Evolutionary conservation across 2,888 invertebrate species (phyloP).

Genomic region (Eilema sororculum): DNA sequence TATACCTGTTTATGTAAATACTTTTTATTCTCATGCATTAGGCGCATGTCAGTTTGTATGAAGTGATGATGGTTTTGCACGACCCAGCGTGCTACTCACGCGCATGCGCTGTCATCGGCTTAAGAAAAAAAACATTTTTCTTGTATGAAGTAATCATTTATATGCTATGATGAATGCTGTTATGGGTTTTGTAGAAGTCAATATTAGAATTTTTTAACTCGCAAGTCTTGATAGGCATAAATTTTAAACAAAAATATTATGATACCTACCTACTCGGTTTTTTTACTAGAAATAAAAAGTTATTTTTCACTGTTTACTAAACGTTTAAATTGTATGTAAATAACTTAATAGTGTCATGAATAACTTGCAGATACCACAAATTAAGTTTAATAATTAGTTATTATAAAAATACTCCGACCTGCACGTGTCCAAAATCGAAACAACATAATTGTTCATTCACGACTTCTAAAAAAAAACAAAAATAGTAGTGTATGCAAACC

Average conservation of each 20-base stretch:
- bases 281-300: too few species aligned
- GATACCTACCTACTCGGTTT: neutral
- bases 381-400: slow-evolving; percentile 10
- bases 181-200: neutral
- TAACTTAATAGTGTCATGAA: slow-evolving; percentile 22
- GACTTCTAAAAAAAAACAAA: slow-evolving; percentile 36
- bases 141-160: slow-evolving; percentile 49
- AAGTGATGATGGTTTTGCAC: slow-evolving; percentile 68
- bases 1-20: slow-evolving; percentile 39
- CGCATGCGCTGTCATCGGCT: slow-evolving; percentile 69
- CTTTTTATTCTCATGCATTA: slow-evolving; percentile 69
- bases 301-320: too few species aligned
- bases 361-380: slow-evolving; percentile 26
- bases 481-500: slow-evolving; percentile 38
- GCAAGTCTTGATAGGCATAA: neutral
- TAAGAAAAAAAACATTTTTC: slow-evolving; percentile 29
- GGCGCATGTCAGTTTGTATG: slow-evolving; percentile 65
- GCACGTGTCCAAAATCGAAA: slow-evolving; percentile 42
- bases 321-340: neutral
- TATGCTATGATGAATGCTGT: neutral
- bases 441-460: slow-evolving; percentile 29
- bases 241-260: neutral
- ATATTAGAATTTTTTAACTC: neutral
- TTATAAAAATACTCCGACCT: slow-evolving; percentile 33
- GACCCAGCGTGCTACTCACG: slow-evolving; percentile 57